phyloP scores from a whole-genome alignment of 1,140 invertebrate genomes.

The Drosophila bipectinata region DNA sequence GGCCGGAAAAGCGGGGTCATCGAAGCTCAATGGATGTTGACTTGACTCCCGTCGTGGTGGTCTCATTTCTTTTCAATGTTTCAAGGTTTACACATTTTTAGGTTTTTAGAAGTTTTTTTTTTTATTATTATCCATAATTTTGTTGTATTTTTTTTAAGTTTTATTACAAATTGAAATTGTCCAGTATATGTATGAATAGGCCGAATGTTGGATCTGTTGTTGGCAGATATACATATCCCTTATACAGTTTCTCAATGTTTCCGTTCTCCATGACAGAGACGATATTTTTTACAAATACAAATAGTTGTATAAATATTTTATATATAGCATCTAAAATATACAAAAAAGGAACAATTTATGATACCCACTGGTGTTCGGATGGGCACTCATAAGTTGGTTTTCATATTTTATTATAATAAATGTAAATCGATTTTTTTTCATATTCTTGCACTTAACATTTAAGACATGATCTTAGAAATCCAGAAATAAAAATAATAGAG shows the following conservation, averaged over 20 bases:
- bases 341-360: slow-evolving; percentile 82
- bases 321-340: slow-evolving; percentile 73
- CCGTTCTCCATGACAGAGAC: slow-evolving; percentile 21
- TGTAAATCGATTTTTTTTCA: slow-evolving; percentile 77
- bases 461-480: slow-evolving; percentile 62
- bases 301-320: slow-evolving; percentile 65
- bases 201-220: slow-evolving; percentile 40
- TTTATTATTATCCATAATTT: slow-evolving; percentile 61
- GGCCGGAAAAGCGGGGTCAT: slow-evolving; percentile 9
- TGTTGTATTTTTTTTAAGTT: slow-evolving; percentile 35
- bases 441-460: slow-evolving; percentile 74
- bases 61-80: slow-evolving; percentile 2
- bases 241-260: slow-evolving; percentile 52
- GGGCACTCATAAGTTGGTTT: slow-evolving; percentile 59
- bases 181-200: slow-evolving; percentile 42
- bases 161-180: slow-evolving; percentile 70
- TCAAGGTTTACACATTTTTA: slow-evolving; percentile 9
- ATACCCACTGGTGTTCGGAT: slow-evolving; percentile 38
- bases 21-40: slow-evolving; percentile 20
- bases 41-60: slow-evolving; percentile 18
- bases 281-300: slow-evolving; percentile 53
- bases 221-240: slow-evolving; percentile 53
- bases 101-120: slow-evolving; percentile 70
- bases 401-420: slow-evolving; percentile 72
- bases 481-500: slow-evolving; percentile 47